phyloP scores from a whole-genome alignment of 2,797 vertebrate genomes.

The Rhyacichthys aspro region DNA sequence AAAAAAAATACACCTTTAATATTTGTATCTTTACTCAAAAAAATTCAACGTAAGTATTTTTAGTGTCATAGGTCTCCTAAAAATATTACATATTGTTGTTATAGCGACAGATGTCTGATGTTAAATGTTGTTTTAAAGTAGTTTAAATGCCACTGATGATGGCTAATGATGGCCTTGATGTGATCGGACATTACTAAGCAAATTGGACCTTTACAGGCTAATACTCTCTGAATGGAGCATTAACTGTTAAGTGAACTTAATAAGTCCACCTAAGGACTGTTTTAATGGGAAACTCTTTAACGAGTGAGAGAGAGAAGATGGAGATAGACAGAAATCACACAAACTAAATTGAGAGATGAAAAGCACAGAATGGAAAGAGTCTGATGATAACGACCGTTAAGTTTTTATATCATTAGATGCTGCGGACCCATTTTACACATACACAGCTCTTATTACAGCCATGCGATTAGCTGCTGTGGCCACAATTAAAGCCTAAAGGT shows the following conservation, averaged over 20 bases:
- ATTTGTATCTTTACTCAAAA: too few relatives aligned
- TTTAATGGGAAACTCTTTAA: conserved; percentile 62
- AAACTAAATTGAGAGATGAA: conserved; percentile 30
- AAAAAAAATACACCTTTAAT: too few relatives aligned
- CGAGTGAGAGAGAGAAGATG: conserved; percentile 9
- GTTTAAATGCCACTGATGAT: conserved; percentile 40
- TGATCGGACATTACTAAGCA: conserved; percentile 42
- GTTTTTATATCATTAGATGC: conserved; percentile 54
- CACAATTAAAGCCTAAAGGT: conserved; percentile 81
- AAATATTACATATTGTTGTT: not conserved
- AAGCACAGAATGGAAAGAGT: conserved; percentile 37
- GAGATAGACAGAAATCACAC: conserved; percentile 22
- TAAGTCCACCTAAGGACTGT: conserved; percentile 60
- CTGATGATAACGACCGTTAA: conserved; percentile 49
- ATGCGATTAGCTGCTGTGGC: conserved; percentile 73
- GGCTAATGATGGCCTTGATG: conserved; percentile 45
- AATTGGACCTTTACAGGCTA: conserved; percentile 55
- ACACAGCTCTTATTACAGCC: conserved; percentile 72
- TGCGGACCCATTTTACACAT: conserved; percentile 30
- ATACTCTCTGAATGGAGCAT: conserved; percentile 66
- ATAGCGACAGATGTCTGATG: conserved; percentile 12
- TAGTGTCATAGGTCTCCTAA: too few relatives aligned
- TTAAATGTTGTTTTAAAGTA: conserved; percentile 29
- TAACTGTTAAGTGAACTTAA: conserved; percentile 73
- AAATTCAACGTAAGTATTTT: too few relatives aligned